A percentile compares a stretch with the other conserved stretches of the same genome.
Conservation (phyloP, 2,797 vertebrate genomes). For the Phaenicophaeus curvirostris region DNA sequence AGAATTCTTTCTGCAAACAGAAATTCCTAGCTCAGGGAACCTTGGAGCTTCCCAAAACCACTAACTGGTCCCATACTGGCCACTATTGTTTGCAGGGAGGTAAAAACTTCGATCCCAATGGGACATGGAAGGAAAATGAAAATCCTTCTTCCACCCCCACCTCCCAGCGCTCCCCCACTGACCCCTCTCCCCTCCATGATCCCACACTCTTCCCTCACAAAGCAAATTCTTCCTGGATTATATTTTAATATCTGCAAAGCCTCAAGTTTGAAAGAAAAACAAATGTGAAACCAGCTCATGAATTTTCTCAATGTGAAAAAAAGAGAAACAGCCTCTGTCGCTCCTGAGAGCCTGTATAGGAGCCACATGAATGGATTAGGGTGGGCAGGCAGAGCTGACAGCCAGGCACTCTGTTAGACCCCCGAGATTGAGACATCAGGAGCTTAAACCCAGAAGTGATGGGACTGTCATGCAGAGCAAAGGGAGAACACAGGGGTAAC, state of each 20-base stretch:
- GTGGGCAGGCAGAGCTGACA: slow-evolving; percentile 11
- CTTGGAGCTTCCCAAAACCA: neutral
- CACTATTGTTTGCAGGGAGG: slow-evolving; percentile 39
- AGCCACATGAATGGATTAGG: neutral
- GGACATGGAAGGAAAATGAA: slow-evolving; percentile 55
- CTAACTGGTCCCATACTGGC: neutral
- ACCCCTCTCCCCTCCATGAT: slow-evolving; percentile 43
- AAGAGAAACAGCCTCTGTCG: neutral
- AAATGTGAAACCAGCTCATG: slow-evolving; percentile 64
- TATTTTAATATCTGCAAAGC: slow-evolving; percentile 80
- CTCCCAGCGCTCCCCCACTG: neutral
- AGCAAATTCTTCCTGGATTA: slow-evolving; percentile 77
- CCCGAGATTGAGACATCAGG: neutral
- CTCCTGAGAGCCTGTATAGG: neutral
- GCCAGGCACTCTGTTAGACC: neutral
- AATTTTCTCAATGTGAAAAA: slow-evolving; percentile 54
- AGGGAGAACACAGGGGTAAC: neutral
- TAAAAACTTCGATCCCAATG: slow-evolving; percentile 30
- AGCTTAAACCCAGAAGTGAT: neutral
- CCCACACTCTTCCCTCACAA: slow-evolving; percentile 67
- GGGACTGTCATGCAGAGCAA: neutral
- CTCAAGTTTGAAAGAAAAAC: slow-evolving; percentile 74
- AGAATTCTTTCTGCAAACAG: neutral
- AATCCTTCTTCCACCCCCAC: slow-evolving; percentile 42
- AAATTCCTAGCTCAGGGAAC: neutral